Evolutionary conservation across 30 jellyfish, hydroid and myxozoan species (phyloP).

Genomic region (Sanderia malayensis): DNA sequence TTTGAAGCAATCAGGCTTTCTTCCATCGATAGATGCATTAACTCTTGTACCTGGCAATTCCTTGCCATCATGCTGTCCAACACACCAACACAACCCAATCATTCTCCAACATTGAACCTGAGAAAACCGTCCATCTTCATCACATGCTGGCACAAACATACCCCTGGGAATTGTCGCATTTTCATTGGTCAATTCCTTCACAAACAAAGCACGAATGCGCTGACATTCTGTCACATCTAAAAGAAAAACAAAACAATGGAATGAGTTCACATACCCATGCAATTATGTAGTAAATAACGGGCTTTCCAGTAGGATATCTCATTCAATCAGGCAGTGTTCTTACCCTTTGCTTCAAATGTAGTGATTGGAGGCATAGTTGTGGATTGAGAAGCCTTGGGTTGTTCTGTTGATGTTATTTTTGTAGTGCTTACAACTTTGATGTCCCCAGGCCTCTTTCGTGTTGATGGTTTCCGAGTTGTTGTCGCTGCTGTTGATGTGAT

Average conservation of each 20-base stretch:
- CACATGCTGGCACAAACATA: constrained; percentile 63
- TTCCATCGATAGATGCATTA: constrained; percentile 32
- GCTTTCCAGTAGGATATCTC: too few species aligned
- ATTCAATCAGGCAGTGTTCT: too few species aligned
- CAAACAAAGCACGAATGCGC: background rate
- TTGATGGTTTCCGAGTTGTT: constrained; percentile 1
- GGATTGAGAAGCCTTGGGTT: too few species aligned
- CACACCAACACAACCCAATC: constrained; percentile 86
- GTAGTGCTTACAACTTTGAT: too few species aligned
- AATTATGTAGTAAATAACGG: too few species aligned
- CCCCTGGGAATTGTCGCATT: background rate
- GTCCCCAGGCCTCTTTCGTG: too few species aligned
- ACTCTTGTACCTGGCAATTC: constrained; percentile 74
- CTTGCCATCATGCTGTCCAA: constrained; percentile 72
- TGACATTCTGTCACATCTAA: background rate
- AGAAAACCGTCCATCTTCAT: constrained; percentile 59
- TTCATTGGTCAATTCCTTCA: constrained; percentile 13
- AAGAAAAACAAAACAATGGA: too few species aligned
- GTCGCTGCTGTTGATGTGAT: constrained; percentile 7
- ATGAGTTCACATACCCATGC: too few species aligned
- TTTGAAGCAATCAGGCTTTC: constrained; percentile 61
- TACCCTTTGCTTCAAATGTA: too few species aligned
- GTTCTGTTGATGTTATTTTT: too few species aligned
- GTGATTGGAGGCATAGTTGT: too few species aligned
- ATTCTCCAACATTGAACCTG: constrained; percentile 72